Evolutionary conservation across 2,888 invertebrate species (phyloP).

Genomic region (Caenorhabditis panamensis): DNA sequence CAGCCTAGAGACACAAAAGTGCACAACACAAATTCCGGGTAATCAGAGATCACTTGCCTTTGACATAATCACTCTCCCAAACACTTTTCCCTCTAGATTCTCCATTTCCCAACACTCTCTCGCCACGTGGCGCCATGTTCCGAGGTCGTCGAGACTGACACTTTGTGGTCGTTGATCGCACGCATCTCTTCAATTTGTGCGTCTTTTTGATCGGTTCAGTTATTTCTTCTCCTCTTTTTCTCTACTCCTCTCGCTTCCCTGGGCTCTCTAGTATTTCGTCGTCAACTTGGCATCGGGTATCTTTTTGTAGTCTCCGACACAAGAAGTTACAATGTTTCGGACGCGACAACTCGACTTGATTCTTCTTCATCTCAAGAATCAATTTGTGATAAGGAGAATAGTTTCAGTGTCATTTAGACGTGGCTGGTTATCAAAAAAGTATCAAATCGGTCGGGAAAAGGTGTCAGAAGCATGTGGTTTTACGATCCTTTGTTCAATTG

Average conservation of each 20-base stretch:
- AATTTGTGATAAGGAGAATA: too few species aligned
- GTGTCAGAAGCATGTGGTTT: too few species aligned
- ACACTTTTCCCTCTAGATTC: not conserved
- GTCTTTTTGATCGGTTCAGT: constrained; percentile 42
- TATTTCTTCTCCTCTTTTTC: not conserved
- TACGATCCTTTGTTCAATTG: too few species aligned
- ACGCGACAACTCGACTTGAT: not conserved
- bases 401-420: too few species aligned
- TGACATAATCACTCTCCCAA: constrained; percentile 5
- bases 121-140: constrained; percentile 22
- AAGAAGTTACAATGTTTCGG: constrained; percentile 2
- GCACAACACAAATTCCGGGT: constrained; percentile 4
- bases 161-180: constrained; percentile 50
- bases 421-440: too few species aligned
- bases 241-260: not conserved
- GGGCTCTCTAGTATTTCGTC: not conserved
- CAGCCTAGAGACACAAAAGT: not conserved
- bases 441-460: too few species aligned
- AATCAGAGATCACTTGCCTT: constrained; percentile 2
- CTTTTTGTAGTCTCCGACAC: constrained; percentile 18
- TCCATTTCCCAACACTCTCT: constrained; percentile 1
- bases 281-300: not conserved
- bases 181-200: not conserved
- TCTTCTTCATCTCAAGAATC: too few species aligned
- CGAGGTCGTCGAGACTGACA: constrained; percentile 3